These are phyloP conservation scores for Serripes groenlandicus DNA, from an alignment of 2,888 invertebrate species.

Conservation along the genomic window DNA sequence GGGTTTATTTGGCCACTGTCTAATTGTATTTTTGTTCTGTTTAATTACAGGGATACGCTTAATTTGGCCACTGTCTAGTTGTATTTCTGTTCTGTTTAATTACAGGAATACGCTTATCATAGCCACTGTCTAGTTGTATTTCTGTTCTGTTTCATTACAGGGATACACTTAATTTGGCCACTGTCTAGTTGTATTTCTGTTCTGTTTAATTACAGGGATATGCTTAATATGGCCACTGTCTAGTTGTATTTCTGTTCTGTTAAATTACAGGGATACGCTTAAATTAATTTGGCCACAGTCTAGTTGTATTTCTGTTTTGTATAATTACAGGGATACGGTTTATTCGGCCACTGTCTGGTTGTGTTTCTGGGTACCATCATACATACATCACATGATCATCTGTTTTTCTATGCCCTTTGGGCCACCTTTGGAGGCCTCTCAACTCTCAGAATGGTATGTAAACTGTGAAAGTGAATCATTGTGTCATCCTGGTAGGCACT, in stretches of 20 bases:
- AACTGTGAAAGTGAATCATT: too few relatives aligned
- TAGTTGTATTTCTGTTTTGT: too few relatives aligned
- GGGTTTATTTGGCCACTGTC: constrained; percentile 87
- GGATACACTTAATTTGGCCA: too few relatives aligned
- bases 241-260: too few relatives aligned
- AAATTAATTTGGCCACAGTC: too few relatives aligned
- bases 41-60: constrained; percentile 86
- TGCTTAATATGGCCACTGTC: too few relatives aligned
- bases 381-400: constrained; percentile 87
- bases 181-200: too few relatives aligned
- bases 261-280: too few relatives aligned
- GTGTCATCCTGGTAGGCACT: too few relatives aligned
- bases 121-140: constrained; percentile 87
- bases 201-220: too few relatives aligned
- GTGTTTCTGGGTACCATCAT: constrained; percentile 86
- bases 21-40: constrained; percentile 86
- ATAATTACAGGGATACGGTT: constrained; percentile 86
- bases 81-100: constrained; percentile 82
- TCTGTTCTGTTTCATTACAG: too few relatives aligned
- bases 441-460: constrained; percentile 86
- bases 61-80: constrained; percentile 87
- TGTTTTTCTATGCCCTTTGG: constrained; percentile 87
- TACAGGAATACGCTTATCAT: constrained; percentile 87
- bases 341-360: constrained; percentile 87
- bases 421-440: constrained; percentile 86